These are phyloP conservation scores for Lampris incognitus DNA, from an alignment of 2,113 vertebrate species.

Conservation along the genomic window DNA sequence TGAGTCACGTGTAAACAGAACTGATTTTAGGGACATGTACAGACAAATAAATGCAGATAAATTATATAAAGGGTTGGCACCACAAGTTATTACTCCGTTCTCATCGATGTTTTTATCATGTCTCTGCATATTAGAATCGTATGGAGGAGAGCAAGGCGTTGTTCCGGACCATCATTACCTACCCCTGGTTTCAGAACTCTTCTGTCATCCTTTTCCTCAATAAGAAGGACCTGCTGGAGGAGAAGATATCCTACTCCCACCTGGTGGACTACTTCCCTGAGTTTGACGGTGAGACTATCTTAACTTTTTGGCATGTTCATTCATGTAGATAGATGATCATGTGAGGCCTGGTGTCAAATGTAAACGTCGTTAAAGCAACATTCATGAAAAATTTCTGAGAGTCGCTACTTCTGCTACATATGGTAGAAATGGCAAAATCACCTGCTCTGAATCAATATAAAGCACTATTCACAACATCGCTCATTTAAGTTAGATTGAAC, in stretches of 20 bases:
- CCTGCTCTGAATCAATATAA: no score
- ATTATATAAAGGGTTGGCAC: background rate
- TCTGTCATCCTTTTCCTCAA: constrained; percentile 99
- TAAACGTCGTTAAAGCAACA: no score
- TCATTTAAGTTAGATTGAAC: no score
- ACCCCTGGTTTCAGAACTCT: constrained; percentile 99
- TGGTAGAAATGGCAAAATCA: no score
- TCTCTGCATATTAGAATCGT: constrained; percentile 87
- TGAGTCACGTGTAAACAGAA: no score
- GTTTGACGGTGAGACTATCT: constrained; percentile 90
- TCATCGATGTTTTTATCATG: background rate
- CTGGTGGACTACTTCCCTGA: constrained; percentile 98
- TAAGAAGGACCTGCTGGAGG: constrained; percentile 98
- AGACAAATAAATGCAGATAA: background rate
- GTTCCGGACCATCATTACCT: constrained; percentile 98
- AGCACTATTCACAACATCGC: no score
- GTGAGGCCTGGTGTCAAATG: no score
- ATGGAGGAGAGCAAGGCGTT: constrained; percentile 99
- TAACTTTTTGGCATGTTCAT: background rate
- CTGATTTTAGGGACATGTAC: background rate
- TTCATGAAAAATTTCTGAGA: no score
- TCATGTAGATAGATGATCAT: no score
- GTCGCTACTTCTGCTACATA: no score
- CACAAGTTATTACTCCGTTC: background rate
- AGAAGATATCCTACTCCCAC: constrained; percentile 97